These are phyloP conservation scores for Argynnis bischoffii DNA, from an alignment of 2,888 invertebrate genomes.

Conservation along the genomic window DNA sequence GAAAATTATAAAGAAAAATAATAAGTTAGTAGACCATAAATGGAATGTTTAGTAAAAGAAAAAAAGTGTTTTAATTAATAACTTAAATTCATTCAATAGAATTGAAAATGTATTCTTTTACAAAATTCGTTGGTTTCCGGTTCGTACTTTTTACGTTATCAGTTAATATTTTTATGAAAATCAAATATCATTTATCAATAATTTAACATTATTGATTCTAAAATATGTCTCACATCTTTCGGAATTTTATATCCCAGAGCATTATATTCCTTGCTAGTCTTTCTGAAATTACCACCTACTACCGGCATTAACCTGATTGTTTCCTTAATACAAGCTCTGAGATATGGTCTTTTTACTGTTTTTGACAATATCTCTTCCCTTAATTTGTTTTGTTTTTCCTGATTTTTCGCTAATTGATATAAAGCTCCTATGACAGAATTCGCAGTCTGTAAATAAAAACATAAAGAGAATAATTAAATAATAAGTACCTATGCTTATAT, in stretches of 20 bases:
- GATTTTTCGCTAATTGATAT: conserved; percentile 84
- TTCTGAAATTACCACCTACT: conserved; percentile 80
- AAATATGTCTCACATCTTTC: conserved; percentile 70
- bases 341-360: conserved; percentile 74
- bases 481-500: too few species aligned
- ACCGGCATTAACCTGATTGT: conserved; percentile 84
- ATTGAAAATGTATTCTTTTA: too few species aligned
- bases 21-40: too few species aligned
- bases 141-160: too few species aligned
- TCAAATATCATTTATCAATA: not conserved
- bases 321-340: conserved; percentile 89
- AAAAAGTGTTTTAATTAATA: too few species aligned
- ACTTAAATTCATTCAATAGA: too few species aligned
- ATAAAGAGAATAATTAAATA: not conserved
- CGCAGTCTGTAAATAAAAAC: conserved; percentile 69
- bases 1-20: not conserved
- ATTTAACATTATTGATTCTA: not conserved
- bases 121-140: too few species aligned
- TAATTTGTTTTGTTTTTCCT: conserved; percentile 84
- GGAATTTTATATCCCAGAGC: conserved; percentile 85
- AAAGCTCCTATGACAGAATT: conserved; percentile 80
- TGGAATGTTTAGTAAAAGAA: too few species aligned
- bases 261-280: conserved; percentile 78
- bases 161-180: too few species aligned
- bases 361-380: conserved; percentile 77